A percentile compares a stretch with the other conserved stretches of the same genome.
These are phyloP conservation scores for Lagorchestes hirsutus DNA, from an alignment of 2,797 vertebrate species.

Conservation along the genomic window DNA sequence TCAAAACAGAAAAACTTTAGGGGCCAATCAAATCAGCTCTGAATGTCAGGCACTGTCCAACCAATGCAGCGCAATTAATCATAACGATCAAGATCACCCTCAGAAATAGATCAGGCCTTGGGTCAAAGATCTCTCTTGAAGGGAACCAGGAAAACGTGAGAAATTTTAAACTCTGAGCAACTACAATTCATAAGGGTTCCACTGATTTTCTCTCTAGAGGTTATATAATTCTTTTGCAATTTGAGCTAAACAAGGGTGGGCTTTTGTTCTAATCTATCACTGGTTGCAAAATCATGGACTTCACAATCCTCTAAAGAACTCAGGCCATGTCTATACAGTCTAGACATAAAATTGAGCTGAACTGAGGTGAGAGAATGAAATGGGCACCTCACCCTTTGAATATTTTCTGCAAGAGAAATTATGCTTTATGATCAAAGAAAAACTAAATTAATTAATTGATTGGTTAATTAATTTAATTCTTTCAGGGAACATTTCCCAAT, in stretches of 20 bases:
- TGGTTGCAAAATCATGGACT: conserved; percentile 43
- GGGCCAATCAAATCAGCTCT: conserved; percentile 55
- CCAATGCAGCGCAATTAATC: conserved; percentile 59
- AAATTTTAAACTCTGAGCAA: conserved; percentile 52
- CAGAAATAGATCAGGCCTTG: conserved; percentile 54
- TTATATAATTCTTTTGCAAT: conserved; percentile 46
- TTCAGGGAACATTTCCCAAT: neutral
- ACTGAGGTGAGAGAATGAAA: conserved; percentile 52
- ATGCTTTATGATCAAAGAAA: conserved; percentile 57
- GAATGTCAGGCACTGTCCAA: conserved; percentile 64
- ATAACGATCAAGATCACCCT: conserved; percentile 54
- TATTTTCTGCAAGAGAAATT: conserved; percentile 31
- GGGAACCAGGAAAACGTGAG: conserved; percentile 53
- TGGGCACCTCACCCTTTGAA: conserved; percentile 41
- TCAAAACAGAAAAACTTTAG: conserved; percentile 61
- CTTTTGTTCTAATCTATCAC: conserved; percentile 24
- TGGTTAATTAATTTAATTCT: neutral
- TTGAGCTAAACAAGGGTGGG: conserved; percentile 41
- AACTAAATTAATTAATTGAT: neutral
- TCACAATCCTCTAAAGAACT: conserved; percentile 53
- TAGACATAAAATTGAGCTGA: conserved; percentile 24
- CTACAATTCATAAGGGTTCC: conserved; percentile 52
- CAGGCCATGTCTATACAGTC: neutral
- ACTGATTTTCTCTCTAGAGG: conserved; percentile 4
- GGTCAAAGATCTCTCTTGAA: conserved; percentile 47